Evolutionary conservation across 2,797 vertebrate species (phyloP), one percentile per base, ranked within the genome.

Genomic region (Champsocephalus gunnari): DNA sequence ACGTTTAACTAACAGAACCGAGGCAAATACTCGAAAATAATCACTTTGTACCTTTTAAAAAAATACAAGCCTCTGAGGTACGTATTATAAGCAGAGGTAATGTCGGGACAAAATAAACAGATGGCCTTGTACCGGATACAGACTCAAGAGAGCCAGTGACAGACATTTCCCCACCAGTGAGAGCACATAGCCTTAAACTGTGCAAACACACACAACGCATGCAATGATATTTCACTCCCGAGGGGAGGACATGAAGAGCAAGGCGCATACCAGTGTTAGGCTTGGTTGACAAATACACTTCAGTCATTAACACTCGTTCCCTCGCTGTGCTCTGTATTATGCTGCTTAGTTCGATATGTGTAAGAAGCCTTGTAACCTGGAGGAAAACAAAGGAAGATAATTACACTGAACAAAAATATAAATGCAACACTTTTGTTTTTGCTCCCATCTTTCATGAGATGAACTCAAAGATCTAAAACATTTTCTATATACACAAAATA

Each of bases 51-150:
- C 58, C 32, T 78, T 80, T 70, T 67, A 14, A 62, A 32, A 79
- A 80, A 67, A 70, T 51, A 53, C 14, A 17, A 44, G 38, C 55
- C 80, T 74, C 68, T 48, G n/a, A 76, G 69, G 81, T 77, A 76
- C 67, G 81, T 77, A 73, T 79, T 87, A 67, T 70, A 77, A 82
- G 64, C 67, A 64, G 61, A 81, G 86, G 81, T 89, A 81, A 86
- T 85, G 81, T 80, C 73, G 78, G 88, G 89, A 87, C 87, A 90
- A 82, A 87, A 84, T 83, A 88, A 92, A 91, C 91, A 93, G 91
- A 92, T 91, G 91, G 91, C 76, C 74, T 80, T 62, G 67, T 87
- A 75, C 62, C 13, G 58, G 77, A 76, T 83, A 73, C 9, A 76
- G 70, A 77, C 87, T 76, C 84, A 7, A 68, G 90, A 89, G 87